Percentiles rank a stretch among this genome's conserved stretches.
Evolutionary conservation across 2,113 vertebrate species (phyloP).

Genomic region (Poecilia latipinna): DNA sequence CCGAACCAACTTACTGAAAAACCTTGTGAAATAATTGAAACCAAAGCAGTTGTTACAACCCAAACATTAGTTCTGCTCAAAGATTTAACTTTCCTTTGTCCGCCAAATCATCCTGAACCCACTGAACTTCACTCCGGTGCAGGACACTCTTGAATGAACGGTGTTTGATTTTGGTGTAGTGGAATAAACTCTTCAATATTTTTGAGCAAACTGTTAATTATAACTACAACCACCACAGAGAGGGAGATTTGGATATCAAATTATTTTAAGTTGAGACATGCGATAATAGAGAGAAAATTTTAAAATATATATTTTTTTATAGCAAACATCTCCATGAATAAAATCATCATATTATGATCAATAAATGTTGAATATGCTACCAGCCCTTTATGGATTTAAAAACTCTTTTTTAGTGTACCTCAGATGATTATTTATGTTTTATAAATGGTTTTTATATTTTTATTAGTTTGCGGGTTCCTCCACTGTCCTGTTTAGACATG

Average conservation of each 20-base stretch:
- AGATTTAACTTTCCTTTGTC: slow-evolving; percentile 21
- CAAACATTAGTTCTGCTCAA: slow-evolving; percentile 84
- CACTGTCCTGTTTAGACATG: not conserved
- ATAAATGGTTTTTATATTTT: not conserved
- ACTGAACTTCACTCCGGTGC: slow-evolving; percentile 48
- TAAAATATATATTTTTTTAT: no score
- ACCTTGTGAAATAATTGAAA: not conserved
- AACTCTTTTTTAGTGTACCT: not conserved
- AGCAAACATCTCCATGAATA: no score
- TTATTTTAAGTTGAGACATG: no score
- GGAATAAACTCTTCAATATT: slow-evolving; percentile 88
- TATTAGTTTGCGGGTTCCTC: not conserved
- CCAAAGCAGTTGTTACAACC: not conserved
- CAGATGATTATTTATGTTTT: not conserved
- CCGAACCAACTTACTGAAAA: slow-evolving; percentile 16
- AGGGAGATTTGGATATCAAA: slow-evolving; percentile 75
- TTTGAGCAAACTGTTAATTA: slow-evolving; percentile 96
- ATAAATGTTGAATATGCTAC: no score
- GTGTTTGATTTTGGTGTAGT: slow-evolving; percentile 84
- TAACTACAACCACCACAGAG: slow-evolving; percentile 89
- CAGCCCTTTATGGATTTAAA: not conserved
- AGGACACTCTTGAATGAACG: slow-evolving; percentile 79
- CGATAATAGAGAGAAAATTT: no score
- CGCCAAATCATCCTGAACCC: slow-evolving; percentile 11
- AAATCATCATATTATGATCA: no score